Percentiles rank a stretch among this genome's conserved stretches.
Conservation (phyloP, 2,888 invertebrate species). For the Linhomoeus sp. region DNA sequence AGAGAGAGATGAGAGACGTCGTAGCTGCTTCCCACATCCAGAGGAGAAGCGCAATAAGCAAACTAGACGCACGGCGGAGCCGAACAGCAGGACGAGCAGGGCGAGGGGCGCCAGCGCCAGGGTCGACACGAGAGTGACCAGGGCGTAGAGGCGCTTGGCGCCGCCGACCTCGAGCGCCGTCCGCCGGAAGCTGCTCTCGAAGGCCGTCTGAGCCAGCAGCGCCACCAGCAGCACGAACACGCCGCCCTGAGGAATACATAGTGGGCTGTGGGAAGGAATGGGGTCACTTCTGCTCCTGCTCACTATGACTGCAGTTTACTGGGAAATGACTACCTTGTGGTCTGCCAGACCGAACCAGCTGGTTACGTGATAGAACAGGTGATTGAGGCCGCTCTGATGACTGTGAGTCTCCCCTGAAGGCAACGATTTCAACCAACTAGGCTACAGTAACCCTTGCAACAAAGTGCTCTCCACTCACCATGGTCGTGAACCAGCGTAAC, state of each 20-base stretch:
- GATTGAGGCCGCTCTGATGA: conserved; percentile 33
- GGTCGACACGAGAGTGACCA: conserved; percentile 32
- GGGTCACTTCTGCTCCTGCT: neutral
- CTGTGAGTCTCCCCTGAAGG: conserved; percentile 28
- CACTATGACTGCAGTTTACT: neutral
- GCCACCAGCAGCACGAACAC: conserved; percentile 33
- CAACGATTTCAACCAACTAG: too few species aligned
- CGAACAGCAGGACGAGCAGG: conserved; percentile 27
- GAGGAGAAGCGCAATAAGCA: neutral
- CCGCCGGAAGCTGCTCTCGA: conserved; percentile 29
- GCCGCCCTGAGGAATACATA: conserved; percentile 35
- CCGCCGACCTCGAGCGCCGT: conserved; percentile 38
- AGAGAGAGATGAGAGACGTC: neutral
- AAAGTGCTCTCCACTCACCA: too few species aligned
- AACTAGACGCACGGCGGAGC: neutral
- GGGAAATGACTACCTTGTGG: conserved; percentile 32
- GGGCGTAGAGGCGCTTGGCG: conserved; percentile 33
- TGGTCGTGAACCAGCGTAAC: conserved; percentile 27
- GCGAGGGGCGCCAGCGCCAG: conserved; percentile 32
- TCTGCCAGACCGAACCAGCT: conserved; percentile 36
- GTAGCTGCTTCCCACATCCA: too few species aligned
- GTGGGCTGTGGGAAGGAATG: too few species aligned
- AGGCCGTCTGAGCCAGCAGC: conserved; percentile 30
- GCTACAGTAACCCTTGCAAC: too few species aligned
- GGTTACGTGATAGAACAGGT: conserved; percentile 34